phyloP scores from a whole-genome alignment of 2,113 vertebrate species.

The Anguilla rostrata region DNA sequence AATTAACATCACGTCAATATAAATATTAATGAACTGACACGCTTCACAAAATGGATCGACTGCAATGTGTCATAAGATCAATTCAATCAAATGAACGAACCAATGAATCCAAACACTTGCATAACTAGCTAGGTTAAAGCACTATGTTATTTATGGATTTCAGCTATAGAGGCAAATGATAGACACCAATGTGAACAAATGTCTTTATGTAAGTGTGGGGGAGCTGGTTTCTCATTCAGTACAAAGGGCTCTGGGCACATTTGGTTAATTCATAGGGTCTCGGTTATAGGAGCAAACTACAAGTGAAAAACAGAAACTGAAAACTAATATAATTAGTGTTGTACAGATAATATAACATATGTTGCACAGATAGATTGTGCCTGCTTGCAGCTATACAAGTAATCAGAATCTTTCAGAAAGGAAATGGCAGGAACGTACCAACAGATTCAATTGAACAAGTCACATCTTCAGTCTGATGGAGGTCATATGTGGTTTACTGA shows the following conservation, averaged over 20 bases:
- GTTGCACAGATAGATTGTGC: neutral
- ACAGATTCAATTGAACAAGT: neutral
- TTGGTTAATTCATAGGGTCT: no score
- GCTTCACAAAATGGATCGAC: neutral
- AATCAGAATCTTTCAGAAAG: neutral
- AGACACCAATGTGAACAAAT: neutral
- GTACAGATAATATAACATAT: no score
- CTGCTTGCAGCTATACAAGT: neutral
- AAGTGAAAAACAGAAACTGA: neutral
- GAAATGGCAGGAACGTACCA: neutral
- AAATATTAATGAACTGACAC: neutral
- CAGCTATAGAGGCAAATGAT: neutral
- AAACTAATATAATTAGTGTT: neutral
- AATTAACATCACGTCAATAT: neutral
- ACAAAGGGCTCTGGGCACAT: no score
- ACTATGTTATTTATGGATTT: neutral
- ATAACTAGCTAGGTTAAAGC: neutral
- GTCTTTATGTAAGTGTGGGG: neutral
- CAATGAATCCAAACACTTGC: neutral
- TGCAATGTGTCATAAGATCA: neutral
- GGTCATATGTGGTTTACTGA: neutral
- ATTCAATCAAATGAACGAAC: neutral
- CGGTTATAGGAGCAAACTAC: neutral
- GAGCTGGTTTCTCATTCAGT: no score
- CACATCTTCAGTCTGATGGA: neutral